Percentiles rank a stretch among this genome's conserved stretches.
Conservation (phyloP, 1,140 invertebrate species). For the Papilio xuthus region DNA sequence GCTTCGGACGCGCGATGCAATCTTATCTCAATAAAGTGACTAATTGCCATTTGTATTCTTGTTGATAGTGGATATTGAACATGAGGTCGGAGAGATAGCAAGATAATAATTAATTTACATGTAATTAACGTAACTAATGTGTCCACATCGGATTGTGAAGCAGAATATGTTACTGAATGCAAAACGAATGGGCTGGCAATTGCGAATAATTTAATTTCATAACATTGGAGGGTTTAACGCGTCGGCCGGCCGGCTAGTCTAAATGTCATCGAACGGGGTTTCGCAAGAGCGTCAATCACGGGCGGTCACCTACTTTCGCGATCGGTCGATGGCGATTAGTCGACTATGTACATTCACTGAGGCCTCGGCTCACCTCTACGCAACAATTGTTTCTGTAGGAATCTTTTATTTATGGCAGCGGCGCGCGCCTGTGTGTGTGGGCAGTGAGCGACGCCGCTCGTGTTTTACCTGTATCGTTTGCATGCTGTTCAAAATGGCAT, state of each 20-base stretch:
- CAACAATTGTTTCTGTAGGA: constrained; percentile 81
- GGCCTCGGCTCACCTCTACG: constrained; percentile 78
- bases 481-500: constrained; percentile 44
- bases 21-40: constrained; percentile 25
- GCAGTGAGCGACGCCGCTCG: constrained; percentile 72
- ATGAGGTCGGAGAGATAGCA: background rate
- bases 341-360: constrained; percentile 77
- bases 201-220: constrained; percentile 58
- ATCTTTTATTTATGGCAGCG: constrained; percentile 81
- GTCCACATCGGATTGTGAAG: background rate
- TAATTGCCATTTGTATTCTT: constrained; percentile 21
- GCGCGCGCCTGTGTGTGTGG: constrained; percentile 68
- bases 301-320: constrained; percentile 81
- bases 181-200: constrained; percentile 36
- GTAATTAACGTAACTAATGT: background rate
- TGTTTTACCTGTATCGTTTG: constrained; percentile 74
- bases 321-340: constrained; percentile 78
- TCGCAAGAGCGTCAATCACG: constrained; percentile 79
- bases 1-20: constrained; percentile 13
- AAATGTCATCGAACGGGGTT: constrained; percentile 80
- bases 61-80: constrained; percentile 14
- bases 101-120: constrained; percentile 24
- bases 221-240: constrained; percentile 64
- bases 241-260: constrained; percentile 67
- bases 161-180: constrained; percentile 39